Evolutionary conservation across 2,888 invertebrate species (phyloP).

Genomic region (Amiota communis): DNA sequence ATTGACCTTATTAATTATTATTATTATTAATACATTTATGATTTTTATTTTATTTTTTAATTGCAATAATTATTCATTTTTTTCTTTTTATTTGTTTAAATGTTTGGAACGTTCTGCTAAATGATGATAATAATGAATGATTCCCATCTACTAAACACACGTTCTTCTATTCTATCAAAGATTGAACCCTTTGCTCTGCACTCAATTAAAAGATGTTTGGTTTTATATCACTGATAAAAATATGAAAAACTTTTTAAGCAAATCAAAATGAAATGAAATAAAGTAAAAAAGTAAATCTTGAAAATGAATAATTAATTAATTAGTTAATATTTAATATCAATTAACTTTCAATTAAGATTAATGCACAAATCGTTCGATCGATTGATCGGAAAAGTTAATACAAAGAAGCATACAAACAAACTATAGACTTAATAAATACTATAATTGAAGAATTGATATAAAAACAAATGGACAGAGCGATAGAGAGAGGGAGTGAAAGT

Average conservation of each 20-base stretch:
- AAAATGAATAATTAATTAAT: background rate
- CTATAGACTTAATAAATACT: conserved; percentile 37
- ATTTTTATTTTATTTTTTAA: conserved; percentile 43
- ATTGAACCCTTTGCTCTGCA: conserved; percentile 25
- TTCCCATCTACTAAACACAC: background rate
- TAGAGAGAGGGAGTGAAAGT: no score
- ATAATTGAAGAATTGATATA: background rate
- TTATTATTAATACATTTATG: conserved; percentile 21
- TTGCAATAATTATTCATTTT: conserved; percentile 42
- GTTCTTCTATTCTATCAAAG: conserved; percentile 30
- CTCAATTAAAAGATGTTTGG: conserved; percentile 33
- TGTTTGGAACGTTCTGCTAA: conserved; percentile 52
- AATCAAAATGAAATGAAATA: conserved; percentile 55
- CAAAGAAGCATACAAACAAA: conserved; percentile 42
- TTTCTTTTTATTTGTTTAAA: background rate
- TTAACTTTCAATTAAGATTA: conserved; percentile 68
- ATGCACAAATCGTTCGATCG: conserved; percentile 58
- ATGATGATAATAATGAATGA: conserved; percentile 22
- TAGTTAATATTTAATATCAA: conserved; percentile 19
- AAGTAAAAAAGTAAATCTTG: background rate
- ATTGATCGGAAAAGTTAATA: no score
- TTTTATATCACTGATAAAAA: conserved; percentile 50
- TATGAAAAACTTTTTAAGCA: conserved; percentile 49
- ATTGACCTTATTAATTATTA: conserved; percentile 52
- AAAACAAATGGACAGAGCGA: background rate